Percentiles rank a stretch among this genome's conserved stretches.
Conservation (phyloP, 2,797 vertebrate genomes). For the Sorex maritimensis region DNA sequence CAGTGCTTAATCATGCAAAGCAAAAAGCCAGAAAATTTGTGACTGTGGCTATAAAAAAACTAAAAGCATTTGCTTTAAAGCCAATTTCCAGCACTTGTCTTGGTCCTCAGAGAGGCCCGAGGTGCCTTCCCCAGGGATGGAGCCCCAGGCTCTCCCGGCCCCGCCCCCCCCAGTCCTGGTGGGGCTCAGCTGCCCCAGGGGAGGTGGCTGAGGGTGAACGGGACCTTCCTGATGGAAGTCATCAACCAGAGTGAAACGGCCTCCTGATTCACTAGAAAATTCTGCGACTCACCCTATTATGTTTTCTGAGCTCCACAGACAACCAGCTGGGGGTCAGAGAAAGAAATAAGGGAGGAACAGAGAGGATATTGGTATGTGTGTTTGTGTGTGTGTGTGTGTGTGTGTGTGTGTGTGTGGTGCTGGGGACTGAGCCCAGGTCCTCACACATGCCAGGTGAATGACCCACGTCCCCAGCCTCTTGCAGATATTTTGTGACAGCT, state of each 20-base stretch:
- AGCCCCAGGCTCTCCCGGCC: neutral
- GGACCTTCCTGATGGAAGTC: neutral
- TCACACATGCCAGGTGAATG: neutral
- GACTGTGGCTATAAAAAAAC: neutral
- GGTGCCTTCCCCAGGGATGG: too few relatives aligned
- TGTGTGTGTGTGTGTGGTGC: too few relatives aligned
- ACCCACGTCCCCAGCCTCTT: neutral
- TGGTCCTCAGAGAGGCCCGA: neutral
- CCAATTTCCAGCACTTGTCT: neutral
- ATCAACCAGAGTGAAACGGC: neutral
- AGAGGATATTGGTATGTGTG: neutral
- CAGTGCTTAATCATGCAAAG: constrained; percentile 40
- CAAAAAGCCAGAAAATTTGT: neutral
- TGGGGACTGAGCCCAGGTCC: neutral
- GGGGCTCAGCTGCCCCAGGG: too few relatives aligned
- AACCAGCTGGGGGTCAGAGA: neutral
- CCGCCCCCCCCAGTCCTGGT: neutral
- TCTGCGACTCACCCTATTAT: neutral
- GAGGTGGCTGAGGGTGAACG: neutral
- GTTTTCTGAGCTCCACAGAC: neutral
- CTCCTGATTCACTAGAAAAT: constrained; percentile 19
- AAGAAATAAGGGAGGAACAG: neutral
- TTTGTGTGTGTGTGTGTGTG: too few relatives aligned
- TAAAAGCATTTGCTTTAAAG: neutral
- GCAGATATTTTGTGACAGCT: neutral